A percentile compares a stretch with the other conserved stretches of the same genome.
Conservation (phyloP, 2,113 vertebrate genomes). For the Xiphophorus couchianus region DNA sequence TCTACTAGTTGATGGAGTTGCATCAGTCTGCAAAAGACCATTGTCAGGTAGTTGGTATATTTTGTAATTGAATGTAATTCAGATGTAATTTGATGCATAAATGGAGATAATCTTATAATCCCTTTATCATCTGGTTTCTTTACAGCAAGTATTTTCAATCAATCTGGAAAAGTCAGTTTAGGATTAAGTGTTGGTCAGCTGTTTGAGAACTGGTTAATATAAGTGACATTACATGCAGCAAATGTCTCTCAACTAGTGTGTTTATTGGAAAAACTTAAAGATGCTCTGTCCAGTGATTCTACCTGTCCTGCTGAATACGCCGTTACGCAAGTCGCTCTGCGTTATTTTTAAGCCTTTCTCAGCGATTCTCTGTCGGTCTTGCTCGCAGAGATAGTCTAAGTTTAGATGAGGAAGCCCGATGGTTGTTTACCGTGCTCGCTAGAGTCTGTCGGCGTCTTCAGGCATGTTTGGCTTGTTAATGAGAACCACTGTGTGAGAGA, state of each 20-base stretch:
- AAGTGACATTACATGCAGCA: background rate
- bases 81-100: background rate
- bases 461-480: slow-evolving; percentile 81
- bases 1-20: too few relatives aligned
- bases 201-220: background rate
- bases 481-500: slow-evolving; percentile 70
- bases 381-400: slow-evolving; percentile 44
- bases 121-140: background rate
- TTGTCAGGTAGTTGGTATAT: too few relatives aligned
- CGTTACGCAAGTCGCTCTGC: background rate
- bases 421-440: slow-evolving; percentile 75
- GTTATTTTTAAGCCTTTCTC: slow-evolving; percentile 46
- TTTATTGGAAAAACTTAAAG: background rate
- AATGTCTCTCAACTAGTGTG: background rate
- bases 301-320: too few relatives aligned
- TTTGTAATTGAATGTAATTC: background rate
- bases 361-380: background rate
- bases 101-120: background rate
- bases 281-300: background rate
- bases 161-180: background rate
- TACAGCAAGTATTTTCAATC: background rate
- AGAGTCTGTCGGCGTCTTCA: slow-evolving; percentile 78
- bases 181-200: background rate
- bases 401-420: slow-evolving; percentile 68
- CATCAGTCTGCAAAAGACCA: too few relatives aligned